These are phyloP conservation scores for Drosophila mulleri DNA, from an alignment of 2,888 invertebrate species.

Conservation along the genomic window DNA sequence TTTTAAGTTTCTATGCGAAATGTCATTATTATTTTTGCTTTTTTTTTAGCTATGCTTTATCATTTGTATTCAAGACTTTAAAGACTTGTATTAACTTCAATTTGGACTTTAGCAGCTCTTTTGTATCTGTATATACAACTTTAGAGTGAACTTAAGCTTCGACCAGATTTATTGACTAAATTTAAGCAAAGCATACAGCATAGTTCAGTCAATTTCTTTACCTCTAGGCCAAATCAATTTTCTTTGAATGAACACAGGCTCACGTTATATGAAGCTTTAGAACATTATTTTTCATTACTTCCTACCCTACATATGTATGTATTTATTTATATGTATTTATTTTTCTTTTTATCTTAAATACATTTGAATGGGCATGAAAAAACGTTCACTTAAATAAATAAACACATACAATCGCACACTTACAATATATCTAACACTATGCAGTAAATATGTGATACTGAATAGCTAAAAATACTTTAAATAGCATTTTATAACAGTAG, in stretches of 20 bases:
- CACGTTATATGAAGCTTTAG: neutral
- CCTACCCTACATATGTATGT: too few species aligned
- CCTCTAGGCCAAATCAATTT: neutral
- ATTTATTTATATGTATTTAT: too few species aligned
- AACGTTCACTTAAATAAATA: conserved; percentile 17
- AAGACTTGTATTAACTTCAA: neutral
- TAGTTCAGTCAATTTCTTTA: too few species aligned
- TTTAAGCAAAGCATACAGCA: too few species aligned
- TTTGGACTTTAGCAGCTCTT: neutral
- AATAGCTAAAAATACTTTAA: neutral
- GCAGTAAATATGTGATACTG: neutral
- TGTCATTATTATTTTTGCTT: neutral
- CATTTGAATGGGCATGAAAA: conserved; percentile 18
- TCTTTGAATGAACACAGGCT: neutral
- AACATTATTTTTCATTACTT: neutral
- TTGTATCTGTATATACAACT: neutral
- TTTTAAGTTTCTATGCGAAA: neutral
- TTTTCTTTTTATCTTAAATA: neutral
- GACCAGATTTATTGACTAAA: too few species aligned
- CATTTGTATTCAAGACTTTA: too few species aligned
- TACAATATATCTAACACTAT: conserved; percentile 3
- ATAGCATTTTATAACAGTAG: neutral
- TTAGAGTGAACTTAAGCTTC: neutral
- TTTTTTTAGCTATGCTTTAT: neutral
- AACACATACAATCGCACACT: neutral